Conservation (phyloP, 2,888 invertebrate species). For the Salticus scenicus region DNA sequence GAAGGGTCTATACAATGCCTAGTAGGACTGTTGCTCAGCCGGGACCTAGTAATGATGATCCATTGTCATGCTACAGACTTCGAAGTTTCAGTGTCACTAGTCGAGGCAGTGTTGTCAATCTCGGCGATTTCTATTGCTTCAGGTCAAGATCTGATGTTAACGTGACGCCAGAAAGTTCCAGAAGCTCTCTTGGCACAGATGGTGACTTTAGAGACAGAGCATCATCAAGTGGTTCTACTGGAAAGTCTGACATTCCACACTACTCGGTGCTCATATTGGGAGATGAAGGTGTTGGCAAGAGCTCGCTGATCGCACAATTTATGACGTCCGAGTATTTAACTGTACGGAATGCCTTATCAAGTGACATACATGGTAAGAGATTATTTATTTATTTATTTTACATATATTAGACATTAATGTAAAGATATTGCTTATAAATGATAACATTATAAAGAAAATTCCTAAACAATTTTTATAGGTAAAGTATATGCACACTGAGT, state of each 20-base stretch:
- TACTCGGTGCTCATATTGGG: constrained; percentile 53
- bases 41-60: neutral
- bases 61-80: constrained; percentile 36
- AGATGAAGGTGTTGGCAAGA: constrained; percentile 58
- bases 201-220: constrained; percentile 45
- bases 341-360: constrained; percentile 44
- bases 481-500: too few relatives aligned
- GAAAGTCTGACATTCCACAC: constrained; percentile 29
- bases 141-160: constrained; percentile 57
- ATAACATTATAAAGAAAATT: too few relatives aligned
- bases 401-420: too few relatives aligned
- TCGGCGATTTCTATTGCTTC: constrained; percentile 55
- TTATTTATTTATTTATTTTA: neutral
- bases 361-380: constrained; percentile 50
- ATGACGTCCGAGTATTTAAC: constrained; percentile 66
- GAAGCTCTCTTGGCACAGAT: constrained; percentile 21
- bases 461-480: too few relatives aligned
- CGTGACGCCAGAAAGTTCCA: constrained; percentile 30
- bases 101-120: constrained; percentile 54
- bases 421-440: too few relatives aligned
- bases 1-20: constrained; percentile 63
- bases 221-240: constrained; percentile 56
- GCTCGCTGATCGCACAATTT: constrained; percentile 60
- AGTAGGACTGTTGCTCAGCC: constrained; percentile 11
- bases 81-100: constrained; percentile 63